phyloP scores from a whole-genome alignment of 2,888 invertebrate genomes.

The Sussaba pulchella region DNA sequence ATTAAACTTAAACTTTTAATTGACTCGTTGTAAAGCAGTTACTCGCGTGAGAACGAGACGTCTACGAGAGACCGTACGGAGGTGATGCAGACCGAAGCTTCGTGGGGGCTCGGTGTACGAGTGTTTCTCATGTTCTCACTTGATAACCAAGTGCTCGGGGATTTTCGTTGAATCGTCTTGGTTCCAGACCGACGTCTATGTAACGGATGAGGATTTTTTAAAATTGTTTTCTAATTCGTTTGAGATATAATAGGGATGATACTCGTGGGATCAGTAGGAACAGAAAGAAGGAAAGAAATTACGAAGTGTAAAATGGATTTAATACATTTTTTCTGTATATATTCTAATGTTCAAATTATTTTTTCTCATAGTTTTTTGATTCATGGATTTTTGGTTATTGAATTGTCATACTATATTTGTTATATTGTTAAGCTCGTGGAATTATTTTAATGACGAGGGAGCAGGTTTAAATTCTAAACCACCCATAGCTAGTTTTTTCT shows the following conservation, averaged over 20 bases:
- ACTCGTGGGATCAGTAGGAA: not conserved
- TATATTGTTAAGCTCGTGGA: too few species aligned
- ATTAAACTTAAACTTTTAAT: constrained; percentile 84
- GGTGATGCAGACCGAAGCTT: constrained; percentile 44
- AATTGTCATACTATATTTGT: too few species aligned
- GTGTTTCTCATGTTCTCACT: constrained; percentile 52
- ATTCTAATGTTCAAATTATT: too few species aligned
- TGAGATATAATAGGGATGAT: not conserved
- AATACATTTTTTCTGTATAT: too few species aligned
- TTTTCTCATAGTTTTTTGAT: too few species aligned
- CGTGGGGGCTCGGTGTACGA: constrained; percentile 41
- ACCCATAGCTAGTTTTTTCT: too few species aligned
- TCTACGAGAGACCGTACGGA: constrained; percentile 31
- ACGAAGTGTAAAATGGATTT: too few species aligned
- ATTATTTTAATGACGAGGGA: too few species aligned
- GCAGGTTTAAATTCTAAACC: too few species aligned
- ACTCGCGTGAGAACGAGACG: constrained; percentile 69
- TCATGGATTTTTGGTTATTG: too few species aligned
- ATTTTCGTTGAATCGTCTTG: not conserved
- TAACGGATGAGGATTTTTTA: not conserved
- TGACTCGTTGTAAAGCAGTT: constrained; percentile 82
- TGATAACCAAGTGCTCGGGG: not conserved
- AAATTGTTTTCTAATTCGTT: too few species aligned
- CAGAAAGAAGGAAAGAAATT: not conserved
- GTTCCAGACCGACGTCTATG: not conserved